These are phyloP conservation scores for Ophraella communa DNA, from an alignment of 2,888 invertebrate species.

Conservation along the genomic window DNA sequence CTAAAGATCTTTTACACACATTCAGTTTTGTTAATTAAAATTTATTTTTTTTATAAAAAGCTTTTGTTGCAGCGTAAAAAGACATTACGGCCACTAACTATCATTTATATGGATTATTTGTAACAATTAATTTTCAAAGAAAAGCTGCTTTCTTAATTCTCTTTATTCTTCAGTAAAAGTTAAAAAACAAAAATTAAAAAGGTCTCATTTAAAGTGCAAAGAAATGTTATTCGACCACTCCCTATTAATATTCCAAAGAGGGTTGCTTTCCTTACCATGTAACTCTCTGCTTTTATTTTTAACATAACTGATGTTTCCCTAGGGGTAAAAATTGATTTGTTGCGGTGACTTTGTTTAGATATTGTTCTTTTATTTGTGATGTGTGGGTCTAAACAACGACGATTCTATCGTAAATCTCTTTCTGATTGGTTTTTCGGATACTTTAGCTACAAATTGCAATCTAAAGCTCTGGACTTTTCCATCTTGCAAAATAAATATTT, in stretches of 20 bases:
- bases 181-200: background rate
- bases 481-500: too few species aligned
- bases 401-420: background rate
- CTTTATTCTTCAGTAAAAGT: too few species aligned
- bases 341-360: background rate
- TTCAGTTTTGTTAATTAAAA: too few species aligned
- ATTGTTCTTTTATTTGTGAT: background rate
- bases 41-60: background rate
- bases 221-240: background rate
- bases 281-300: background rate
- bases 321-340: conserved; percentile 1
- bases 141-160: background rate
- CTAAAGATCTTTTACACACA: too few species aligned
- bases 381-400: background rate
- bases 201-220: background rate
- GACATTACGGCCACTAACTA: too few species aligned
- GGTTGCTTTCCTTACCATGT: background rate
- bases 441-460: too few species aligned
- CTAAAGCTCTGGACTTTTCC: too few species aligned
- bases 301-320: conserved; percentile 1
- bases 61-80: background rate
- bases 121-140: background rate
- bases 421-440: background rate
- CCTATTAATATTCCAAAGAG: conserved; percentile 8
- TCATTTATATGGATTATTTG: too few species aligned